Percentiles rank a stretch among this genome's conserved stretches.
These are phyloP conservation scores for Lates calcarifer DNA, from an alignment of 2,113 vertebrate species.

Conservation along the genomic window DNA sequence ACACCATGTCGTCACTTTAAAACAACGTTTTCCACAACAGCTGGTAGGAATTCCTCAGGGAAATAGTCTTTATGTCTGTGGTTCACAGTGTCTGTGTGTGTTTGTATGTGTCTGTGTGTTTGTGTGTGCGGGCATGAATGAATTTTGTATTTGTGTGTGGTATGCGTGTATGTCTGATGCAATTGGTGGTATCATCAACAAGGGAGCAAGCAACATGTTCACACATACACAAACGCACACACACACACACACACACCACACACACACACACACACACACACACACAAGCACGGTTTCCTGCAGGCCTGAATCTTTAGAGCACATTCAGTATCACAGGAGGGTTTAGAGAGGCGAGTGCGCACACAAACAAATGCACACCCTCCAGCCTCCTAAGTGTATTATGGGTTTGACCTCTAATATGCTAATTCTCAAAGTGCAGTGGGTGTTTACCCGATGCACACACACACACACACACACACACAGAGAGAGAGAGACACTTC, in stretches of 20 bases:
- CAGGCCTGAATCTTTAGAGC: constrained; percentile 48
- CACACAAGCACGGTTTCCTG: constrained; percentile 26
- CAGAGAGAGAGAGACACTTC: neutral
- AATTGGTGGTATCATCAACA: constrained; percentile 50
- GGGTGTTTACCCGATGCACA: constrained; percentile 48
- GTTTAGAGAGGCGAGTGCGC: constrained; percentile 2
- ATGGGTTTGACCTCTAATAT: constrained; percentile 74
- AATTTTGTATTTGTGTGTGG: neutral
- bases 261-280: constrained; percentile 4
- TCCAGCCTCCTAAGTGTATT: constrained; percentile 45
- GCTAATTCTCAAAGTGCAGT: constrained; percentile 49
- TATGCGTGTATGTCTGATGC: constrained; percentile 50
- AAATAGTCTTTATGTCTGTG: constrained; percentile 20
- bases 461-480: neutral
- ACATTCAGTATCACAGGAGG: constrained; percentile 37
- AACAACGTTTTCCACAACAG: constrained; percentile 47
- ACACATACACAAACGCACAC: neutral
- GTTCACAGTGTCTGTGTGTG: constrained; percentile 10
- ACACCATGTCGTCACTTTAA: constrained; percentile 25
- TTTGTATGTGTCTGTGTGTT: constrained; percentile 17
- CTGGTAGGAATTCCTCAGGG: constrained; percentile 49
- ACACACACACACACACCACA: constrained; percentile 2
- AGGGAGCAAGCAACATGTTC: constrained; percentile 7
- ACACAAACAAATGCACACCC: constrained; percentile 34
- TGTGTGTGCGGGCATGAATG: constrained; percentile 10